Evolutionary conservation across 2,797 vertebrate species (phyloP).

Genomic region (Taenioides sp.): DNA sequence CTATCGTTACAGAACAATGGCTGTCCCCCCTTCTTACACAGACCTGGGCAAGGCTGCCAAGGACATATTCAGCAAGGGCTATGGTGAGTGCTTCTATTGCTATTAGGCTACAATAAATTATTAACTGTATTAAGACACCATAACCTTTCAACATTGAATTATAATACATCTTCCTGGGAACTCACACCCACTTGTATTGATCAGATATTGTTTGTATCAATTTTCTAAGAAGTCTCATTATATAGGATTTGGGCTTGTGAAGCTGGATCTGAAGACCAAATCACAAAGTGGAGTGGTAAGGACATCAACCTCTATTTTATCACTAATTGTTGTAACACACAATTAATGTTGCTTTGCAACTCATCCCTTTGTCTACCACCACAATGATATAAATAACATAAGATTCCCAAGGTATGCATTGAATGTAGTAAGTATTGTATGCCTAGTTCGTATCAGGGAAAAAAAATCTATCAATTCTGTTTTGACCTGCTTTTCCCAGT

Average conservation of each 20-base stretch:
- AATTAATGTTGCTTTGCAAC: background rate
- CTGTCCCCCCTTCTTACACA: conserved; percentile 89
- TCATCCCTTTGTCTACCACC: background rate
- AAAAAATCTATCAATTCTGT: conserved; percentile 22
- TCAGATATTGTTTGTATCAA: background rate
- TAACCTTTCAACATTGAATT: background rate
- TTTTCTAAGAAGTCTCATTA: conserved; percentile 13
- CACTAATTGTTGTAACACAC: background rate
- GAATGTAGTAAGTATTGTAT: background rate
- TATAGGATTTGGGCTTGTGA: conserved; percentile 91
- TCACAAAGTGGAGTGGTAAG: conserved; percentile 95
- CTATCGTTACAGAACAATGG: conserved; percentile 80
- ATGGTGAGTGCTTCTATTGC: conserved; percentile 79
- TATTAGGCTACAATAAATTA: conserved; percentile 3
- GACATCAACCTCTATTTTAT: conserved; percentile 25
- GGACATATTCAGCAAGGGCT: conserved; percentile 96
- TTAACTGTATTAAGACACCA: conserved; percentile 7
- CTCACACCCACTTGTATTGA: background rate
- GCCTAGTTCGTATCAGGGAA: conserved; percentile 25
- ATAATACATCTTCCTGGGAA: conserved; percentile 6
- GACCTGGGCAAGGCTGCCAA: conserved; percentile 95
- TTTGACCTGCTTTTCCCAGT: conserved; percentile 40
- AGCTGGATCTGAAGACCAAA: conserved; percentile 94
- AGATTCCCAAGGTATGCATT: background rate
- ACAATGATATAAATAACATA: background rate